Base-by-base conservation (phyloP, 2,888 invertebrate genomes). In the Caenorhabditis sp. region DNA sequence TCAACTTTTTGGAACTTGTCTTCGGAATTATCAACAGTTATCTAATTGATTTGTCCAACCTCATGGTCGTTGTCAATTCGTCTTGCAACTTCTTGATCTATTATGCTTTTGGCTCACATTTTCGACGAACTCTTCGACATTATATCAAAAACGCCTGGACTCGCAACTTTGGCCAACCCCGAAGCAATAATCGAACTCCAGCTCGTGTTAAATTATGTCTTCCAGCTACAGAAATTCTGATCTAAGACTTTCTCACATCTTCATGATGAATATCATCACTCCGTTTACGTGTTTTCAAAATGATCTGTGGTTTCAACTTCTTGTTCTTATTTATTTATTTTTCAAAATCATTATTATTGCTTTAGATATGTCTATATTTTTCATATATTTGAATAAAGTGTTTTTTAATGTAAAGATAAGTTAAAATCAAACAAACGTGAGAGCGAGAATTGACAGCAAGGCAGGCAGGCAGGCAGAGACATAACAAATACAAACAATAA, bases 31-130 rank as follows among this genome's bases (percentile, higher is more conserved):
- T 81, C 68, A 85, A 85, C 68, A 67, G 84, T 23, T 86, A 85
- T 52, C 77, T 86, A 10, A 83, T 86, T 60, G 86, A 86, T 57
- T 66, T 85, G 25, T 85, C 84, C 17, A 86, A 86, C 61, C 63
- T 85, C 0, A 85, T 86, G 84, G 86, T 85, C 1, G 76, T 86
- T 7, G 73, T 85, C 38, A 86, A 86, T 60, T 83, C 83, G 0
- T 84, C 84, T 0, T 85, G 84, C 73, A 86, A 86, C 65, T 85
- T 86, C 50, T 59, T 84, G 63, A 86, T 86, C 70, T 86, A 86
- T 70, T 86, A 84, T 70, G 81, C 83, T 3, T 86, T 85, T 61
- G 84, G 85, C 4, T 74, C 78, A 8, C 78, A 83, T 53, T 85
- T 85, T 72, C 79, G 85, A 10, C 65, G 82, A 26, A 84, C 84